These are phyloP conservation scores for Macquaria ambigua DNA, from an alignment of 2,113 vertebrate genomes.

Conservation along the genomic window DNA sequence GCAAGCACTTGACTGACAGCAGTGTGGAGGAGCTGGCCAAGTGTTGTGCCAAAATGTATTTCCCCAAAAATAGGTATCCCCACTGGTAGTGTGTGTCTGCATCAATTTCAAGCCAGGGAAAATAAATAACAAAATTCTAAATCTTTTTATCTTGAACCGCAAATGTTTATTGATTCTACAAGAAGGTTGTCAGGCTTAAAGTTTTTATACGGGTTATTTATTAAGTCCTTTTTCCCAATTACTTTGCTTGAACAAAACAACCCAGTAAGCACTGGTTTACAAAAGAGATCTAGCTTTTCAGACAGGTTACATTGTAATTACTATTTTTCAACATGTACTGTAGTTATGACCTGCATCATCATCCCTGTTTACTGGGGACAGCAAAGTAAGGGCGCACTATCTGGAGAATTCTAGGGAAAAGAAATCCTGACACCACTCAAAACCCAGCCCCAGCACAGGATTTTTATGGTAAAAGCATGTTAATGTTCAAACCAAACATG, in stretches of 20 bases:
- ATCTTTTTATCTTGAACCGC: background rate
- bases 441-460: background rate
- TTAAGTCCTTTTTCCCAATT: background rate
- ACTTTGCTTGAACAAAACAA: background rate
- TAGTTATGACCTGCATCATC: background rate
- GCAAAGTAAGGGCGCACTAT: background rate
- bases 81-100: background rate
- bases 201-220: background rate
- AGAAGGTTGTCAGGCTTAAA: background rate
- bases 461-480: background rate
- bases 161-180: background rate
- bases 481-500: background rate
- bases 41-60: background rate
- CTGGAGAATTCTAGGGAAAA: background rate
- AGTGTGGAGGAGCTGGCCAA: background rate
- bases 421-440: background rate
- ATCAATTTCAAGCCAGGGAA: background rate
- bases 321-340: background rate
- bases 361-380: background rate
- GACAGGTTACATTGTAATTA: too few relatives aligned
- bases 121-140: background rate
- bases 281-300: background rate
- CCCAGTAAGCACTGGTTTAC: background rate
- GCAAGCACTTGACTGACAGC: conserved; percentile 41
- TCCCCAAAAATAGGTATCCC: conserved; percentile 6